Percentiles rank a stretch among this genome's conserved stretches.
Conservation (phyloP, 2,888 invertebrate genomes). For the Fragum fragum region DNA sequence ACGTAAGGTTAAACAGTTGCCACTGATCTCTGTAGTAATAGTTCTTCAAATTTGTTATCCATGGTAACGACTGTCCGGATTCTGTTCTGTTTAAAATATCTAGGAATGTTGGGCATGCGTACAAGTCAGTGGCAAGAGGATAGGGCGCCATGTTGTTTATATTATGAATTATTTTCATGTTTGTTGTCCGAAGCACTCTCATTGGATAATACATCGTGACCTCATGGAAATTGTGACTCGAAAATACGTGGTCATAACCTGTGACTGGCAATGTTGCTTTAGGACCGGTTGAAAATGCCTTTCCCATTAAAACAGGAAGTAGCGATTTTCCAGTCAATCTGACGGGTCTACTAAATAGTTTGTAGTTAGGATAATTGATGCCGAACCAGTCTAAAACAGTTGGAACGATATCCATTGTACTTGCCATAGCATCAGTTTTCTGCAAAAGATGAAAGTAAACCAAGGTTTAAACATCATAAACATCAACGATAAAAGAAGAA, state of each 20-base stretch:
- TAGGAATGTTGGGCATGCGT: slow-evolving; percentile 95
- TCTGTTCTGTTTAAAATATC: slow-evolving; percentile 91
- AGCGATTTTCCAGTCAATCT: slow-evolving; percentile 91
- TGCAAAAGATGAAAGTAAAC: slow-evolving; percentile 39
- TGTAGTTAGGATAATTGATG: slow-evolving; percentile 87
- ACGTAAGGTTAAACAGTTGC: slow-evolving; percentile 94
- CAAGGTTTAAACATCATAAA: no score
- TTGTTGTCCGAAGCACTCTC: slow-evolving; percentile 92
- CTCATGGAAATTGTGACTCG: slow-evolving; percentile 96
- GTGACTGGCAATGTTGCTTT: neutral
- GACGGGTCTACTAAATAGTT: slow-evolving; percentile 73
- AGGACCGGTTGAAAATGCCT: neutral
- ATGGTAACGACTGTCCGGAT: slow-evolving; percentile 90
- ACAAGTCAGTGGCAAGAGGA: slow-evolving; percentile 97
- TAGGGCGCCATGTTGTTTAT: slow-evolving; percentile 94
- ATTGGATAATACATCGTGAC: slow-evolving; percentile 98
- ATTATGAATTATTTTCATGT: slow-evolving; percentile 96
- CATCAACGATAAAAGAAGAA: no score
- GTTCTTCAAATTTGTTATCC: slow-evolving; percentile 92
- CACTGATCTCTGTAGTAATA: slow-evolving; percentile 95
- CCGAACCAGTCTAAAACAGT: slow-evolving; percentile 94
- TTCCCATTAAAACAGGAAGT: slow-evolving; percentile 90
- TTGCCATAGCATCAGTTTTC: slow-evolving; percentile 91
- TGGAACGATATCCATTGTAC: slow-evolving; percentile 93
- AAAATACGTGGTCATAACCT: slow-evolving; percentile 89